A percentile compares a stretch with the other conserved stretches of the same genome.
Conservation (phyloP, 2,797 vertebrate genomes). For the Masticophis lateralis region DNA sequence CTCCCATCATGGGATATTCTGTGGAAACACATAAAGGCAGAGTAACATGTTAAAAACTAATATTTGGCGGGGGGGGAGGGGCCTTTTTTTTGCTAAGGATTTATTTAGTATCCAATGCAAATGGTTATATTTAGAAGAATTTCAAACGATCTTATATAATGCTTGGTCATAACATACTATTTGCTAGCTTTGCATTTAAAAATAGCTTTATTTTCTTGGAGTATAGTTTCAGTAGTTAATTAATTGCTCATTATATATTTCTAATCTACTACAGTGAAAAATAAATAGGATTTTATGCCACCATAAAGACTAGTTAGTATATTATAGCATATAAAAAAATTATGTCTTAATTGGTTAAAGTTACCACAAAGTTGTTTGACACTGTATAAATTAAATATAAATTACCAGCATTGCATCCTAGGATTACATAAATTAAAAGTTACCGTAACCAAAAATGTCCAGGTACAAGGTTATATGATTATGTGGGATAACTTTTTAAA, state of each 20-base stretch:
- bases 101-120: background rate
- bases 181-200: background rate
- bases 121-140: background rate
- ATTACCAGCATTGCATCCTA: background rate
- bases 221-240: background rate
- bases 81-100: background rate
- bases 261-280: background rate
- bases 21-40: background rate
- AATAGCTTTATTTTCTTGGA: background rate
- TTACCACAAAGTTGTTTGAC: background rate
- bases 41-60: background rate
- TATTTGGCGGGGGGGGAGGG: fast-evolving
- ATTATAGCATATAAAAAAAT: background rate
- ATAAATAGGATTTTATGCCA: background rate
- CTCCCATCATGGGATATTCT: background rate
- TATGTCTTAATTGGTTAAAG: background rate
- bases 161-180: background rate
- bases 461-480: background rate
- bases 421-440: background rate
- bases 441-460: background rate
- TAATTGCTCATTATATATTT: background rate
- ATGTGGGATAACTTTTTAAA: background rate
- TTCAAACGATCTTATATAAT: background rate
- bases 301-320: background rate
- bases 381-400: background rate